Base-by-base conservation (phyloP, 64 coral and sea anemone species). In the Exaiptasia diaphana region DNA sequence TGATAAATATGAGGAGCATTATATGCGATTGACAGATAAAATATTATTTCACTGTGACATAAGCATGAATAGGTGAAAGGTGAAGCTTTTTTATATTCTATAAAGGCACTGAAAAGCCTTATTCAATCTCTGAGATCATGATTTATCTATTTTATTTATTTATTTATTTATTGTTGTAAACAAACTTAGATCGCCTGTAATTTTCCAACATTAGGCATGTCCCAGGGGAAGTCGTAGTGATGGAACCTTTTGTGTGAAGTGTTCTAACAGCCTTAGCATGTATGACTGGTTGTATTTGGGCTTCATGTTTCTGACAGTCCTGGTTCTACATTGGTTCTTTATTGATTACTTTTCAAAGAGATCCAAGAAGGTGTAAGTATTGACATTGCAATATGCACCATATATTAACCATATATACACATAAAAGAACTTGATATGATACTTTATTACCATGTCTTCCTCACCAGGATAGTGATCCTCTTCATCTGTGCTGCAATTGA, bases 271-370 rank as follows among this genome's bases (percentile, higher is more conserved):
- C 38, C 81, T 78, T 11, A 36, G 37, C 22, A 53, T 91, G 24
- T 85, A 91, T 53, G 88, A 91, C 38, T 91, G 88, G 88, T 43
- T 60, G 4, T 91, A 91, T 12, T 46, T 91, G 37, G 88, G 80
- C 4, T 91, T 91, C 64, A 91, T 83, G 56, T 72, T 55, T 20
- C 75, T 83, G 5, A 26, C 48, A 30, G 53, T 56, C 13, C 25
- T 83, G 20, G 30, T 84, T 37, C 25, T 85, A 46, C 88, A 91
- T 23, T 85, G 80, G 79, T 78, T 83, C 44, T 91, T 84, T 53
- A 83, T 85, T 34, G 81, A 91, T 48, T 83, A 85, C 10, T 91
- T 84, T 69, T 38, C 49, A 25, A 58, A 67, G 38, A 67, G 88
- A 69, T 50, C 50, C 22, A 77, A 42, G 34, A 53, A 91, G 42